A percentile compares a stretch with the other conserved stretches of the same genome.
These are phyloP conservation scores for Enteromius treurensis DNA, from an alignment of 2,797 vertebrate species.

Conservation along the genomic window DNA sequence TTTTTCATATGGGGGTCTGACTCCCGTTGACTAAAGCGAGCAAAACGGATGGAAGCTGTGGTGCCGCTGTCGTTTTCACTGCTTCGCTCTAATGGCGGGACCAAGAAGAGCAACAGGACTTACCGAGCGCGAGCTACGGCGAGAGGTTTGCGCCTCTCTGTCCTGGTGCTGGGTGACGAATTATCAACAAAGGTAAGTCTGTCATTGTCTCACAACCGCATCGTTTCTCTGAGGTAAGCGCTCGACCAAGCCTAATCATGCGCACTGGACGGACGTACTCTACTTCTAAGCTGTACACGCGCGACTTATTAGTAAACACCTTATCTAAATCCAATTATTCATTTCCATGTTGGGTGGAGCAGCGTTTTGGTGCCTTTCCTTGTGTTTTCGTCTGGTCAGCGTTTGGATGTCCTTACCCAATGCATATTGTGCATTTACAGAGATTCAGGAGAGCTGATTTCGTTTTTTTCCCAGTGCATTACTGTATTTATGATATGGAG, in stretches of 20 bases:
- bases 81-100: conserved; percentile 57
- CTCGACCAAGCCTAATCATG: conserved; percentile 19
- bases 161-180: conserved; percentile 67
- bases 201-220: conserved; percentile 35
- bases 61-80: conserved; percentile 44
- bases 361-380: conserved; percentile 5
- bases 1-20: conserved; percentile 75
- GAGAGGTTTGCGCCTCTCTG: conserved; percentile 58
- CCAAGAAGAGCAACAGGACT: conserved; percentile 60
- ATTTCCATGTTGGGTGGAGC: conserved; percentile 37
- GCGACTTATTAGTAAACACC: conserved; percentile 25
- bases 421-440: not conserved
- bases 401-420: not conserved
- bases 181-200: conserved; percentile 78
- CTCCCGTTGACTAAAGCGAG: conserved; percentile 51
- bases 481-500: conserved; percentile 28
- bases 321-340: conserved; percentile 18
- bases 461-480: conserved; percentile 17
- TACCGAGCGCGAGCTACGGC: conserved; percentile 62
- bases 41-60: conserved; percentile 48
- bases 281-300: not conserved
- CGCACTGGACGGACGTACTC: conserved; percentile 25
- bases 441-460: conserved; percentile 18
- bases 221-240: conserved; percentile 43
- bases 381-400: not conserved